Evolutionary conservation across 2,888 invertebrate genomes (phyloP).

Genomic region (Calameuta pallipes): DNA sequence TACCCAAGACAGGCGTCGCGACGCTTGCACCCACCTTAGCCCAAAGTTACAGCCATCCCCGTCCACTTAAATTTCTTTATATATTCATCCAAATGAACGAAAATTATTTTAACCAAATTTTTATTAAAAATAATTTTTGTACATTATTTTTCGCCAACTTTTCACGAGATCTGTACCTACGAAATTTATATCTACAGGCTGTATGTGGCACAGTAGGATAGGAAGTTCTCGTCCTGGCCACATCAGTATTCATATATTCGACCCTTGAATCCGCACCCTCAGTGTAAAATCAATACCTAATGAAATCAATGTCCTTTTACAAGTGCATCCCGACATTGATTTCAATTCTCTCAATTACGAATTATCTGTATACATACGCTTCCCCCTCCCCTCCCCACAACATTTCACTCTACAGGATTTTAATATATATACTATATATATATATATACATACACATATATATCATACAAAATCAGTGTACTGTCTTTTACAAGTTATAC

Average conservation of each 20-base stretch:
- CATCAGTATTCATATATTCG: slow-evolving; percentile 60
- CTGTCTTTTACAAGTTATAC: background rate
- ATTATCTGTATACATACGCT: background rate
- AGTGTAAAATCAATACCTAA: slow-evolving; percentile 57
- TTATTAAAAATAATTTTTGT: rapidly evolving
- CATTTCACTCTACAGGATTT: too few species aligned
- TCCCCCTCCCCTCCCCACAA: too few species aligned
- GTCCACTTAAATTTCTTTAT: too few species aligned
- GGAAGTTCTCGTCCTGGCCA: background rate
- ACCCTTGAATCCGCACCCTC: slow-evolving; percentile 40
- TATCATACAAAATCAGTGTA: background rate
- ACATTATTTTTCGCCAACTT: background rate
- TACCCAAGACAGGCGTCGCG: background rate
- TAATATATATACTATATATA: too few species aligned
- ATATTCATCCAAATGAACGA: background rate
- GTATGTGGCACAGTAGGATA: slow-evolving; percentile 16
- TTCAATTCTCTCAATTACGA: slow-evolving; percentile 1
- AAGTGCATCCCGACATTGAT: slow-evolving; percentile 1
- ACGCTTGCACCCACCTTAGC: background rate
- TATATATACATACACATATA: too few species aligned
- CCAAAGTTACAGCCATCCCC: too few species aligned
- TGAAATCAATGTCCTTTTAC: slow-evolving; percentile 59
- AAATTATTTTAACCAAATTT: background rate
- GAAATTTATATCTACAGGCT: background rate
- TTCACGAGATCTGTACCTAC: background rate